phyloP scores from a whole-genome alignment of 2,113 vertebrate species.

The Dendrocopos noguchii region DNA sequence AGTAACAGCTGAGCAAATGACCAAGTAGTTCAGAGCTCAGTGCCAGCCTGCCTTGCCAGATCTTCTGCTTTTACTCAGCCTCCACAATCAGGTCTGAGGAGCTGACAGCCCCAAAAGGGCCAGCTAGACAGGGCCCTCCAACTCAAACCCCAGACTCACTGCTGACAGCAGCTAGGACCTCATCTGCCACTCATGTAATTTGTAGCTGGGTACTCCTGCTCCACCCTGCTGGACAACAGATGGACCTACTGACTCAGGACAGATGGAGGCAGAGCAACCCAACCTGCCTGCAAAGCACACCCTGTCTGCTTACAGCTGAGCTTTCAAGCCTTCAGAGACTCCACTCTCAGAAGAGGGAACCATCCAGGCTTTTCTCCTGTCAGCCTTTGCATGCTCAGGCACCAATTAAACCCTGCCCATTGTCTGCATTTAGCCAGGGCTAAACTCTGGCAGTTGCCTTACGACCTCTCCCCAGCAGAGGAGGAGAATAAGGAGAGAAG shows the following conservation, averaged over 20 bases:
- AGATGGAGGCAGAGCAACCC: background rate
- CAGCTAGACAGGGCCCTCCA: background rate
- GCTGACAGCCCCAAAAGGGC: background rate
- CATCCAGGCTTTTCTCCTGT: background rate
- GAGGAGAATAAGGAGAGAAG: too few species aligned
- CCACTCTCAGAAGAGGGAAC: background rate
- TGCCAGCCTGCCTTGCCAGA: background rate
- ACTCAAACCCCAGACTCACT: background rate
- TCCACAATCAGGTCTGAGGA: background rate
- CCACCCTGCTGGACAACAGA: background rate
- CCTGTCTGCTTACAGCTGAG: accelerated
- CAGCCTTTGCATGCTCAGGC: background rate
- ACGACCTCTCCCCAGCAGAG: too few species aligned
- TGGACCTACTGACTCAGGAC: background rate
- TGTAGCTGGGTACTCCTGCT: background rate
- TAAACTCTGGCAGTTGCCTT: too few species aligned
- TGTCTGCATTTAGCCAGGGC: background rate
- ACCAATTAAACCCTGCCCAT: background rate
- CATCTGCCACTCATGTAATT: background rate
- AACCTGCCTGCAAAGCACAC: background rate
- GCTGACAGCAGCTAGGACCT: background rate
- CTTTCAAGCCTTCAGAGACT: background rate
- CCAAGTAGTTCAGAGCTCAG: background rate
- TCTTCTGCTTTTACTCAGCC: background rate
- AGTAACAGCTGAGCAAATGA: background rate